phyloP scores from a whole-genome alignment of 2,797 vertebrate species.

The Peromyscus eremicus region DNA sequence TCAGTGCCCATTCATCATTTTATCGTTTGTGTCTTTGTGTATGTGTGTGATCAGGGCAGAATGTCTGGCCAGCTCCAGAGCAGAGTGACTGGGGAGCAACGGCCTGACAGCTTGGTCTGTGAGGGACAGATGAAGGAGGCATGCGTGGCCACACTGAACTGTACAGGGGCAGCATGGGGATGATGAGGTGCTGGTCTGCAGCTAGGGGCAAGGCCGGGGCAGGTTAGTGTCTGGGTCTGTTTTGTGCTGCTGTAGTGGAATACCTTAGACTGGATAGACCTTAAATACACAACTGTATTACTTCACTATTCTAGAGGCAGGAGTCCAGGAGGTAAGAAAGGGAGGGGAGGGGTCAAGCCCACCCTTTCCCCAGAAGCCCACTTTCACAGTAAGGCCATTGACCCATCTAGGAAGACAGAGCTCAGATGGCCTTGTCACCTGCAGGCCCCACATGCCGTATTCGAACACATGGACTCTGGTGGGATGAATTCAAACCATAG shows the following conservation, averaged over 20 bases:
- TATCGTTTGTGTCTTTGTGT: not conserved
- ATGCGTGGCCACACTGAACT: not conserved
- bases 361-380: too few relatives aligned
- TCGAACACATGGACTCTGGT: not conserved
- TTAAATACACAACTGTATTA: not conserved
- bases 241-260: not conserved
- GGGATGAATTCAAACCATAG: not conserved
- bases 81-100: too few relatives aligned
- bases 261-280: not conserved
- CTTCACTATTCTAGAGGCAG: not conserved
- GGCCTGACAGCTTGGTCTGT: not conserved
- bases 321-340: not conserved
- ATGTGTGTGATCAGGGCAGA: not conserved
- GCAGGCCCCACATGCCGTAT: not conserved
- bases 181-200: accelerated
- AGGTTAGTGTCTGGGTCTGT: not conserved
- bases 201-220: not conserved
- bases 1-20: not conserved
- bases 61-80: not conserved
- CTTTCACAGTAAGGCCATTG: not conserved
- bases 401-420: not conserved
- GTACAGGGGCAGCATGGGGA: not conserved
- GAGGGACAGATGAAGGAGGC: not conserved
- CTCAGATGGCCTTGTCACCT: not conserved
- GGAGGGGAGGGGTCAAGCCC: too few relatives aligned